A percentile compares a stretch with the other conserved stretches of the same genome.
phyloP scores from a whole-genome alignment of 2,888 invertebrate genomes.

The Parnassius orleans region DNA sequence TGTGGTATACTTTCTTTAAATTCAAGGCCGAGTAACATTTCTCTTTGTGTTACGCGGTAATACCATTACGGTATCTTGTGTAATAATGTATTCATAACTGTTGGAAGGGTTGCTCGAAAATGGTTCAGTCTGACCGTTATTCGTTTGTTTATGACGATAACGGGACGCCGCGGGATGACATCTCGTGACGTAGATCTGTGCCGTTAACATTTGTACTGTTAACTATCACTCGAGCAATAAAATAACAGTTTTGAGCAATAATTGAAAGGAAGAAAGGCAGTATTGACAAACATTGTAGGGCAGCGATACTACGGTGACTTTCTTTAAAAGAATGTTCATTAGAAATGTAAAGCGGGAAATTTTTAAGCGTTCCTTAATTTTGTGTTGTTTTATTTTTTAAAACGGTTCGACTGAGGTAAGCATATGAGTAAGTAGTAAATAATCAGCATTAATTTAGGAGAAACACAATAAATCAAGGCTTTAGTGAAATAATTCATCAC shows the following conservation, averaged over 20 bases:
- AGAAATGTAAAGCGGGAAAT: constrained; percentile 9
- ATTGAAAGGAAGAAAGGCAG: constrained; percentile 41
- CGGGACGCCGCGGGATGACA: constrained; percentile 51
- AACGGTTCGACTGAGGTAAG: too few relatives aligned
- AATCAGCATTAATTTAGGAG: too few relatives aligned
- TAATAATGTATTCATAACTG: constrained; percentile 66
- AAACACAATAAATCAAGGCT: too few relatives aligned
- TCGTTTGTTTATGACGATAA: constrained; percentile 55
- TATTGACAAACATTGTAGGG: constrained; percentile 31
- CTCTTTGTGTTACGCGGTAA: constrained; percentile 65
- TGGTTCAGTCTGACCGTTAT: constrained; percentile 66
- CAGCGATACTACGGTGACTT: constrained; percentile 12
- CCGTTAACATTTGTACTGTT: constrained; percentile 43
- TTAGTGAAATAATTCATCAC: too few relatives aligned
- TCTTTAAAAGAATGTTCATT: constrained; percentile 9
- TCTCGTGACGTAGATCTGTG: constrained; percentile 41
- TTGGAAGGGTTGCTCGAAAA: constrained; percentile 72
- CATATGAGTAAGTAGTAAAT: too few relatives aligned
- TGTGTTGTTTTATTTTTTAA: too few relatives aligned
- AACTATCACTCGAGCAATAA: constrained; percentile 35
- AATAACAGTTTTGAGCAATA: constrained; percentile 59
- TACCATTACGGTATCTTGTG: constrained; percentile 71
- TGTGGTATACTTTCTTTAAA: constrained; percentile 63
- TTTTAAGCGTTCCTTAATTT: not conserved
- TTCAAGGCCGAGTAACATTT: constrained; percentile 60